These are phyloP conservation scores for Torymus auratus DNA, from an alignment of 2,888 invertebrate species.

Conservation along the genomic window DNA sequence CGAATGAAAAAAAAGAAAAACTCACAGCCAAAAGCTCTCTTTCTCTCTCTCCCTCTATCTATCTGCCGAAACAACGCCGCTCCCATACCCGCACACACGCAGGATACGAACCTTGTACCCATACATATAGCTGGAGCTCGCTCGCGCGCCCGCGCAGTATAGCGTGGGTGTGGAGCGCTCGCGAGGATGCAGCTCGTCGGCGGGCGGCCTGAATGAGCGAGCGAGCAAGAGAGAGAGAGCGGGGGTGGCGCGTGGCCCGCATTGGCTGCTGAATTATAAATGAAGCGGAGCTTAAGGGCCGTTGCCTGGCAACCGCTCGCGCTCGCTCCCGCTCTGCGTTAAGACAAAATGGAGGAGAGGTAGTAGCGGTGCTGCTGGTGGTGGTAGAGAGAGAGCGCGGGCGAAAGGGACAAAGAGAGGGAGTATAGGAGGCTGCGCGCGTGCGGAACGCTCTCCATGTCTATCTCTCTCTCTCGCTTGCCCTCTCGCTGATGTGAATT, in stretches of 20 bases:
- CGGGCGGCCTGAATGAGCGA: too few relatives aligned
- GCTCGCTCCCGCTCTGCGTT: conserved; percentile 72
- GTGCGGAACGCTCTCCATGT: background rate
- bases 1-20: too few relatives aligned
- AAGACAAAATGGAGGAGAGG: conserved; percentile 76
- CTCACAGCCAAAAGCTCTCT: too few relatives aligned
- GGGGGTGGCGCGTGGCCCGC: conserved; percentile 76
- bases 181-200: too few relatives aligned
- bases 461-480: too few relatives aligned
- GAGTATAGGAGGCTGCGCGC: background rate
- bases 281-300: conserved; percentile 77
- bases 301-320: conserved; percentile 75
- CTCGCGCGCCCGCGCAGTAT: background rate
- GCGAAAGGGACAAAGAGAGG: background rate
- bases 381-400: conserved; percentile 6
- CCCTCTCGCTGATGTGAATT: too few relatives aligned
- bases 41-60: too few relatives aligned
- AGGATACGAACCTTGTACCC: too few relatives aligned
- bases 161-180: too few relatives aligned
- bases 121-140: background rate
- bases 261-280: conserved; percentile 77
- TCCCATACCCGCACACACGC: too few relatives aligned
- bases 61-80: too few relatives aligned
- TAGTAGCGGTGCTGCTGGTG: too few relatives aligned
- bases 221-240: conserved; percentile 63